phyloP scores from a whole-genome alignment of 2,797 vertebrate genomes.

The Chaetodon trifasciatus region DNA sequence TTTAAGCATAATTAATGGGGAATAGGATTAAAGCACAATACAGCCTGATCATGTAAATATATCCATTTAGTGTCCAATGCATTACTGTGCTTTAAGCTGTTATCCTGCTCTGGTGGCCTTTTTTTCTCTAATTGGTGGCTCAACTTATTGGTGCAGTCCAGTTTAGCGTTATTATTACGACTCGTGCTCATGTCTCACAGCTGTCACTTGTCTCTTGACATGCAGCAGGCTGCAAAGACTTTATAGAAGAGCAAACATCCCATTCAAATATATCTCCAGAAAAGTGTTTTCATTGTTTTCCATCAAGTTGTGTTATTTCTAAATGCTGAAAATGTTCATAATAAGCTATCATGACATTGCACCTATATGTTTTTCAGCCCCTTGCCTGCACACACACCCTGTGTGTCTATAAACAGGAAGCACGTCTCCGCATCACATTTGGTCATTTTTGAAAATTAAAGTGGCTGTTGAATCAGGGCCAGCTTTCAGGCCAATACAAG shows the following conservation, averaged over 20 bases:
- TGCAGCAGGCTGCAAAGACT: too few relatives aligned
- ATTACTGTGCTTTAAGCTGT: neutral
- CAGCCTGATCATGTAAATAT: neutral
- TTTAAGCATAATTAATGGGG: too few relatives aligned
- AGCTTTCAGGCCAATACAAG: constrained; percentile 25
- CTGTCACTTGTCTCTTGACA: neutral
- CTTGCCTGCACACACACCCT: neutral
- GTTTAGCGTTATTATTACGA: neutral
- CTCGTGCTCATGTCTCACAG: neutral
- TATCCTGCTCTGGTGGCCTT: neutral
- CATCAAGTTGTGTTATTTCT: neutral
- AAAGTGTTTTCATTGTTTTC: neutral
- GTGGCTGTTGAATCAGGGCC: neutral
- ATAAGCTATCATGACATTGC: neutral
- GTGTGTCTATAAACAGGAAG: neutral
- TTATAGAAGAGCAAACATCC: neutral
- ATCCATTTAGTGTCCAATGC: neutral
- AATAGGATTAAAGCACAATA: too few relatives aligned
- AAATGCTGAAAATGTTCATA: neutral
- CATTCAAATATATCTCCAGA: neutral
- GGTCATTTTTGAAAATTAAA: constrained; percentile 8
- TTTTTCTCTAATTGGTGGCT: neutral
- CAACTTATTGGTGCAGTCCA: neutral
- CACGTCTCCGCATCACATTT: neutral
- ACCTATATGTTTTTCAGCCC: neutral